Percentiles rank a stretch among this genome's conserved stretches.
phyloP scores from a whole-genome alignment of 2,113 vertebrate genomes.

The Aegithalos caudatus region DNA sequence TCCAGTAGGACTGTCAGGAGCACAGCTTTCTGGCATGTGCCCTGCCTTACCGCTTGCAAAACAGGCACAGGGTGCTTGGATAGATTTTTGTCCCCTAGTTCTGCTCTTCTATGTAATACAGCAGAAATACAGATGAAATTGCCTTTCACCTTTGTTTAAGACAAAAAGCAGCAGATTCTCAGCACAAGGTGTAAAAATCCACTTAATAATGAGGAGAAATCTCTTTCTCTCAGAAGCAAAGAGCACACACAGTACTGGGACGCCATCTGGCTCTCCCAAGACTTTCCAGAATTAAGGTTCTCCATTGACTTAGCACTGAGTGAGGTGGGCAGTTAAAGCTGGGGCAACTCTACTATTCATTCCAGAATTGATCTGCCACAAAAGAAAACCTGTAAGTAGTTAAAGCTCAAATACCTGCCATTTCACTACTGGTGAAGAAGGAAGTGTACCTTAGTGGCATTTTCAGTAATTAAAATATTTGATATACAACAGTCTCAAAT shows the following conservation, averaged over 20 bases:
- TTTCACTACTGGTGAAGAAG: background rate
- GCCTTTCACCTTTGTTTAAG: background rate
- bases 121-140: background rate
- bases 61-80: background rate
- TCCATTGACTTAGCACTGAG: background rate
- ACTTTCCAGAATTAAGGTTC: background rate
- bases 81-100: background rate
- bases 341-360: background rate
- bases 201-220: background rate
- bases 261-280: background rate
- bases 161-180: background rate
- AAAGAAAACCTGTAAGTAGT: background rate
- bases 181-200: background rate
- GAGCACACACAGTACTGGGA: background rate
- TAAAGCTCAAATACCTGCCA: background rate
- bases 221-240: background rate
- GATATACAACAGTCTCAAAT: background rate
- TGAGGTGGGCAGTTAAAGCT: background rate
- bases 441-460: background rate
- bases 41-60: fast-evolving
- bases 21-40: background rate
- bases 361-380: background rate
- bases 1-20: background rate
- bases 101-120: background rate
- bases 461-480: background rate